Base-by-base conservation (phyloP, 2,113 vertebrate species). In the Pleuronectes platessa region DNA sequence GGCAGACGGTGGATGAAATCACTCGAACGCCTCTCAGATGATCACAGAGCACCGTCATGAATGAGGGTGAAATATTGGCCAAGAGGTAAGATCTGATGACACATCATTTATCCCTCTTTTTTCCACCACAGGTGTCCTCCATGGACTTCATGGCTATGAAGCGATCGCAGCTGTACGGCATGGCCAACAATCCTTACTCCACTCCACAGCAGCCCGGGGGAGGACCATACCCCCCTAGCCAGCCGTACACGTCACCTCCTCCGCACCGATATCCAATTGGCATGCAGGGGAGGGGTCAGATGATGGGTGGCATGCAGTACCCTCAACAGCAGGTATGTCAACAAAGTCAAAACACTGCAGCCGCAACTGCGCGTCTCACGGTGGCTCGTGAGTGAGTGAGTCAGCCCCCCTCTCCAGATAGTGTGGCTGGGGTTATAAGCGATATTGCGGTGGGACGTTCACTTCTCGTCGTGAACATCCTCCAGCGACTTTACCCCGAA, bases 91-190 rank as follows among this genome's bases (percentile, higher is more conserved):
- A 17, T n/a, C 58, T 53, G 42, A 26, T 51, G 60, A 26, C 26
- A 3, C n/a, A 21, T 76, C 40, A 63, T 74, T 59, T 56, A 83
- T 72, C 56, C 0, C 0, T 72, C 18, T 14, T 54, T 73, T 78
- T 47, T 68, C 65, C 26, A 80, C 84, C 45, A 54, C 94, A 99
- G 97, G 97, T 97, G 86, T 96, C 94, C 47, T 95, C 97, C 5
- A 96, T 98, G 96, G 98, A 99, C 81, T 97, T 97, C 64, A 96
- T 99, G 96, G 95, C 96, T 56, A 97, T 99, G 96, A 99, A 98
- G 94, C 96, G 98, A 75, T 96, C 97, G 2, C 97, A 98, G 93
- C 86, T 98, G 83, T 99, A 98, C 5, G 95, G 96, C 83, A 96
- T 99, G 95, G 92, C 95, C 88, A 95, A 93, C 90, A 97, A 92